Base-by-base conservation (phyloP, 2,888 invertebrate species). In the Synergus itoensis region DNA sequence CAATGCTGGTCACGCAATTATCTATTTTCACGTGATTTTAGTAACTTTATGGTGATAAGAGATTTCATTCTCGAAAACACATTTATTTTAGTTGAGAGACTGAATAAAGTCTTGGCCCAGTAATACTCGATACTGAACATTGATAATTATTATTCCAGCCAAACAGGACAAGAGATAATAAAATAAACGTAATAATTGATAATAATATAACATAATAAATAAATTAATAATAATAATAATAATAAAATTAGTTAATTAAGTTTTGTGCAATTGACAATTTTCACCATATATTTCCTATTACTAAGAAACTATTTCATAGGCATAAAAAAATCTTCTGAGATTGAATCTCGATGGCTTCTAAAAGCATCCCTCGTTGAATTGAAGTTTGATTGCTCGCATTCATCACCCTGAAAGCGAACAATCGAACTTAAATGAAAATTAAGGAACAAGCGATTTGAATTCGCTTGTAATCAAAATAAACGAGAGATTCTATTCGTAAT, bases 141-240 rank as follows among this genome's bases (percentile, higher is more conserved):
- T 28, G 28, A 28, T 28, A 28, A 28, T 28, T 28, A 28, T 28
- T 28, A 28, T 73, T 53, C 21, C 36, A 36, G 9, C 16, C n/a
- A 73, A 73, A 48, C 73, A 40, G 73, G 53, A 73, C 73, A 73
- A 36, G 48, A 73, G 73, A 57, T 73, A 73, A 53, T 40, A 53
- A 48, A 36, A 73, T 73, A 48, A 36, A 1, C 36, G 36, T 36
- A 36, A 36, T 36, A 36, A 36, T 36, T 36, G 1, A 28, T 28
- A 28, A 2, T 28, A 28, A 28, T 28, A 2, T 28, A 28, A 28
- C 28, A 28, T 28, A 28, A 28, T 28, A 28, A 1, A 28, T 28
- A 2, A 28, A 36, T 7, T 36, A 36, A 36, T 36, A 36, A 5
- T 36, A 36, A 36, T 36, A 36, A 36, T 36, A 36, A 28, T 2